Evolutionary conservation across 2,888 invertebrate species (phyloP).

Genomic region (Amblyteles armatorius): DNA sequence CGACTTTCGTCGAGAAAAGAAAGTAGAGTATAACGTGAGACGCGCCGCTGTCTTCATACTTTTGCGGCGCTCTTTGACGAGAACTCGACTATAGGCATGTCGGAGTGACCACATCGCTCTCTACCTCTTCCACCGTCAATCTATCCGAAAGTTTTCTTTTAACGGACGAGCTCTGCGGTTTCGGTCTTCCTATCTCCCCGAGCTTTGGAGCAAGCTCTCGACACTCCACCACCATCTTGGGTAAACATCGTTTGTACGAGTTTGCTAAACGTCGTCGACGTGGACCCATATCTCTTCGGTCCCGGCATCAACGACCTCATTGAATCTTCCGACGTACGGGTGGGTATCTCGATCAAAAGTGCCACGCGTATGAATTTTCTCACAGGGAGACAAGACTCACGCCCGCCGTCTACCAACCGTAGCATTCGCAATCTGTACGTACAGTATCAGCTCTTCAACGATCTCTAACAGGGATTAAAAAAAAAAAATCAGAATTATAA

Average conservation of each 20-base stretch:
- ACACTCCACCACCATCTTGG: slow-evolving; percentile 44
- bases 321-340: slow-evolving; percentile 18
- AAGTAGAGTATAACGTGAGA: slow-evolving; percentile 14
- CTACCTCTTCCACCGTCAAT: slow-evolving; percentile 34
- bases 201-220: slow-evolving; percentile 21
- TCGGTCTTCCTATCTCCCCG: slow-evolving; percentile 1
- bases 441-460: background rate
- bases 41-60: slow-evolving; percentile 19
- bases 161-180: slow-evolving; percentile 26
- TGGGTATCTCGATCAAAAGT: slow-evolving; percentile 8
- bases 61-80: slow-evolving; percentile 55
- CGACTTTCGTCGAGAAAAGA: slow-evolving; percentile 4
- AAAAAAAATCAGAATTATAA: background rate
- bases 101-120: slow-evolving; percentile 2
- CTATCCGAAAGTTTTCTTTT: slow-evolving; percentile 52
- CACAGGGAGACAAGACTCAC: background rate
- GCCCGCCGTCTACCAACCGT: background rate
- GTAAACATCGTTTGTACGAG: slow-evolving; percentile 46
- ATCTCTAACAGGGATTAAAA: background rate
- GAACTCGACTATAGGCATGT: slow-evolving; percentile 36
- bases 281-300: slow-evolving; percentile 13
- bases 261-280: slow-evolving; percentile 7
- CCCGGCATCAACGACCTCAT: slow-evolving; percentile 34
- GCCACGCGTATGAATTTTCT: slow-evolving; percentile 17
- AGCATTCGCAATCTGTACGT: background rate